Conservation (phyloP, 1,140 invertebrate species). For the Pogonomyrmex californicus region DNA sequence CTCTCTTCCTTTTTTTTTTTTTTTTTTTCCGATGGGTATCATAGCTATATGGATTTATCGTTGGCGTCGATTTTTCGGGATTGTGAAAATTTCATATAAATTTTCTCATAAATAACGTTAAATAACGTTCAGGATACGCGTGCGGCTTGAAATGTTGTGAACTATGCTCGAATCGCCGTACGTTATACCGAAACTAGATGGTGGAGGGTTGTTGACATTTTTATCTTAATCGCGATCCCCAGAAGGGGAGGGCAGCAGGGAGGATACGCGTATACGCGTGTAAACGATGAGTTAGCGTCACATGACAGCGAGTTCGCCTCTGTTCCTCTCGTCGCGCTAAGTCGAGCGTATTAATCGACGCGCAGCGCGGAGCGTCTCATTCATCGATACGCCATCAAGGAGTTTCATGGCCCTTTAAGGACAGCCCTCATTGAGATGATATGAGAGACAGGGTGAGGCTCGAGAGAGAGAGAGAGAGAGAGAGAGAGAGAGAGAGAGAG, state of each 20-base stretch:
- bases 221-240: background rate
- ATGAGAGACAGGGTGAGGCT: background rate
- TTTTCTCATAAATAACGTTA: background rate
- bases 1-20: background rate
- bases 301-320: background rate
- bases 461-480: background rate
- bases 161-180: background rate
- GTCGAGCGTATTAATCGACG: slow-evolving; percentile 51
- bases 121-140: background rate
- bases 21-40: background rate
- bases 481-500: background rate
- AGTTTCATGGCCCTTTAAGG: slow-evolving; percentile 25
- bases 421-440: slow-evolving; percentile 2
- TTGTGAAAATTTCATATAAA: background rate
- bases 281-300: slow-evolving; percentile 24
- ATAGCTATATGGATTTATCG: slow-evolving; percentile 24
- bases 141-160: background rate
- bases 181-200: slow-evolving; percentile 13
- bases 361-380: slow-evolving; percentile 11
- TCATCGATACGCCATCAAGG: background rate
- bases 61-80: background rate
- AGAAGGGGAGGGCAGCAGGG: background rate
- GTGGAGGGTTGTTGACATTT: slow-evolving; percentile 9
- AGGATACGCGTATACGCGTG: slow-evolving; percentile 5
- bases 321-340: slow-evolving; percentile 20